phyloP scores from a whole-genome alignment of 2,888 invertebrate genomes.

The Parthenolecanium corni region DNA sequence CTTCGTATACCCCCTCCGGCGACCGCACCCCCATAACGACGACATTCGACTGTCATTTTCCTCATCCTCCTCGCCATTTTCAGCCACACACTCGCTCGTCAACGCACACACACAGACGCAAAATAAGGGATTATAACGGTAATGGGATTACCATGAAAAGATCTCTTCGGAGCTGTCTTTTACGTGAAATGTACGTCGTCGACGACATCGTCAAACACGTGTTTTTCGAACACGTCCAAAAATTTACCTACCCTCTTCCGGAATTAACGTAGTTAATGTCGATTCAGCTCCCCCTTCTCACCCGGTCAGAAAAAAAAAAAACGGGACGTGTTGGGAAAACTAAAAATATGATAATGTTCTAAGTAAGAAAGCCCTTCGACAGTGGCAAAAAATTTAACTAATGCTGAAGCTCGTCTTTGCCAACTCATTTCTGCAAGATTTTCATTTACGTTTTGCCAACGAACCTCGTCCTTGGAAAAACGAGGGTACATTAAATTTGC shows the following conservation, averaged over 20 bases:
- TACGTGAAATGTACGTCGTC: background rate
- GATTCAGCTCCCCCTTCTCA: slow-evolving; percentile 11
- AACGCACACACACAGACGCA: background rate
- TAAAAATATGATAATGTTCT: background rate
- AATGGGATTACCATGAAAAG: slow-evolving; percentile 22
- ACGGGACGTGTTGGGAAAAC: background rate
- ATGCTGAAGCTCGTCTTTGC: too few species aligned
- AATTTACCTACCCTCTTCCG: slow-evolving; percentile 17
- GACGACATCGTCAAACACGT: background rate
- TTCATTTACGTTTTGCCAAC: too few species aligned
- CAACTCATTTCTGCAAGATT: too few species aligned
- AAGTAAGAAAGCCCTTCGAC: too few species aligned
- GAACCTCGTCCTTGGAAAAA: too few species aligned
- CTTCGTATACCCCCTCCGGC: background rate
- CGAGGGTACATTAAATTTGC: too few species aligned
- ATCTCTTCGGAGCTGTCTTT: slow-evolving; percentile 20
- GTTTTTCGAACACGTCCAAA: slow-evolving; percentile 2
- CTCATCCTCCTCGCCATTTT: slow-evolving; percentile 1
- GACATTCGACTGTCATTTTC: slow-evolving; percentile 4
- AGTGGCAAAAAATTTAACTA: too few species aligned
- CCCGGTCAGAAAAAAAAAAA: background rate
- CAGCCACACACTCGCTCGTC: too few species aligned
- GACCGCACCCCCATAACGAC: background rate
- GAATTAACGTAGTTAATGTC: slow-evolving; percentile 22
- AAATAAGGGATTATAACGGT: slow-evolving; percentile 26